Percentiles rank a stretch among this genome's conserved stretches.
phyloP scores from a whole-genome alignment of 2,113 vertebrate genomes.

The Eira barbara region DNA sequence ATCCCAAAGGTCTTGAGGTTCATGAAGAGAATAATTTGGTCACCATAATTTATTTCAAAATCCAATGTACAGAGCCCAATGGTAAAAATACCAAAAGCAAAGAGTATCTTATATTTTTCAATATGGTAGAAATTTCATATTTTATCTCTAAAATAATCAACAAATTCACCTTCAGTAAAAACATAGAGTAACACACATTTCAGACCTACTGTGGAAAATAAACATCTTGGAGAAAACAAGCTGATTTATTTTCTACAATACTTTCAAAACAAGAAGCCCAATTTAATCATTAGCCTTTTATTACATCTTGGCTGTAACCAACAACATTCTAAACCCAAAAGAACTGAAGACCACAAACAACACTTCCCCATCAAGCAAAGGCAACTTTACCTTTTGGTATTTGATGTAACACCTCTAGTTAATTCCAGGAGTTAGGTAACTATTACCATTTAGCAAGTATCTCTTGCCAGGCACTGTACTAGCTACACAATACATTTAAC shows the following conservation, averaged over 20 bases:
- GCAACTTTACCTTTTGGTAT: background rate
- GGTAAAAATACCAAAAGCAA: conserved; percentile 38
- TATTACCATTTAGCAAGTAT: background rate
- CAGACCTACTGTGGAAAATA: background rate
- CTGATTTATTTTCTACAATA: background rate
- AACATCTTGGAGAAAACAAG: background rate
- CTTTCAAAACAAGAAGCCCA: background rate
- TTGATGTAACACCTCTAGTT: background rate
- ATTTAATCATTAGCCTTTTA: background rate
- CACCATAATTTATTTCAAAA: conserved; percentile 9
- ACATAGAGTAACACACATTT: background rate
- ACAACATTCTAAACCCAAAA: background rate
- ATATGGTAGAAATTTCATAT: background rate
- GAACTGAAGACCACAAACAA: background rate
- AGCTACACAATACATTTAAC: background rate
- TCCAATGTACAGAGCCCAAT: background rate
- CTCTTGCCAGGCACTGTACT: background rate
- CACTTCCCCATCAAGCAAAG: background rate
- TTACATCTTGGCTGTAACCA: background rate
- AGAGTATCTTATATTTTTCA: background rate
- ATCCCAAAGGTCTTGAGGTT: background rate
- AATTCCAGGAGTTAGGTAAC: background rate
- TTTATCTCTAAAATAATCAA: background rate
- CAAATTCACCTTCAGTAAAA: background rate
- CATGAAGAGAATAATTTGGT: conserved; percentile 33